Evolutionary conservation across 2,113 vertebrate species (phyloP).

Genomic region (Leucosticte australis): DNA sequence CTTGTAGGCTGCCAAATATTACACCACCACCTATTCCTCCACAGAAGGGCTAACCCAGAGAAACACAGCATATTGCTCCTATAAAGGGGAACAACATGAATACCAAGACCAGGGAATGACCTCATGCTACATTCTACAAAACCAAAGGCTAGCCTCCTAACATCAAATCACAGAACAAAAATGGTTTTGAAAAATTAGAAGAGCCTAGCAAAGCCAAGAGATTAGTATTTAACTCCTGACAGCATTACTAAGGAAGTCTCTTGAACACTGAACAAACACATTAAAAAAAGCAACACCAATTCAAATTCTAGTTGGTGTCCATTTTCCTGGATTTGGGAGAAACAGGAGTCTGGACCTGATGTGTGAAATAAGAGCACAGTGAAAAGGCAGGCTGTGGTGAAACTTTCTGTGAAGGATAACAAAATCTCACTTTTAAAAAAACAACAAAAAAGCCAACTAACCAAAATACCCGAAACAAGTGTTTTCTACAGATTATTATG

Average conservation of each 20-base stretch:
- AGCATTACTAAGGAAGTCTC: neutral
- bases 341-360: fast-evolving
- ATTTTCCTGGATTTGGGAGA: neutral
- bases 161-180: neutral
- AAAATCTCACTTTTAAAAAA: neutral
- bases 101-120: neutral
- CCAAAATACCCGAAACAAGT: neutral
- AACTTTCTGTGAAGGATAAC: neutral
- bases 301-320: neutral
- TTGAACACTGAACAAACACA: neutral
- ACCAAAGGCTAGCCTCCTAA: neutral
- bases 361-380: neutral
- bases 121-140: neutral
- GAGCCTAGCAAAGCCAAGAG: neutral
- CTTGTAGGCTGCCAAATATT: neutral
- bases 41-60: neutral
- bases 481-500: neutral
- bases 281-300: neutral
- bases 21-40: neutral
- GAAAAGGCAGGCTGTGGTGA: neutral
- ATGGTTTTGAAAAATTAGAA: neutral
- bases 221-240: neutral
- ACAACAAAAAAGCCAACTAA: neutral
- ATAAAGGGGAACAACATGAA: neutral
- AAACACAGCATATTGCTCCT: neutral